A percentile compares a stretch with the other conserved stretches of the same genome.
Evolutionary conservation across 1,140 invertebrate genomes (phyloP).

Genomic region (Sitophilus oryzae): DNA sequence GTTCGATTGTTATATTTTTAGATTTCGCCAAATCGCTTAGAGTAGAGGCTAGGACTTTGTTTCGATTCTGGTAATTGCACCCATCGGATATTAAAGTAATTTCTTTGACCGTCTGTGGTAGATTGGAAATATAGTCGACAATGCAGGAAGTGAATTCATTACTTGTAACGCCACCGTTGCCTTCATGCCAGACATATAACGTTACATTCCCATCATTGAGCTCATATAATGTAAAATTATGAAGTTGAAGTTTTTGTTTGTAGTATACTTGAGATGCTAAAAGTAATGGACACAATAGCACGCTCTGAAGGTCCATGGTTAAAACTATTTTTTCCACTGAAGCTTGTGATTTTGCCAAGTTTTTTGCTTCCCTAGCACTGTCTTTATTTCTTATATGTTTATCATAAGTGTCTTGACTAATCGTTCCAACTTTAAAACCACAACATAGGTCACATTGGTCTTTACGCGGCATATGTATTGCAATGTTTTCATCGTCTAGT

Average conservation of each 20-base stretch:
- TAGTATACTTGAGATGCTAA: slow-evolving; percentile 30
- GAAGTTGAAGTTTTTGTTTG: slow-evolving; percentile 32
- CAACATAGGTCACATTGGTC: too few relatives aligned
- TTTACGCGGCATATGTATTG: background rate
- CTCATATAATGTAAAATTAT: slow-evolving; percentile 33
- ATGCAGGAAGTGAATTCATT: slow-evolving; percentile 32
- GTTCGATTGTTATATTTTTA: background rate
- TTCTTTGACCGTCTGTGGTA: slow-evolving; percentile 5
- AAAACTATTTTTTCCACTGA: too few relatives aligned
- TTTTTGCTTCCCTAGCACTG: background rate
- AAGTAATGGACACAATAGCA: slow-evolving; percentile 2
- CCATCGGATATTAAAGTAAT: slow-evolving; percentile 28
- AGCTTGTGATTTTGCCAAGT: background rate
- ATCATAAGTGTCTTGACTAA: background rate
- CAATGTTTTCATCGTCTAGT: background rate
- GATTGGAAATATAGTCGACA: slow-evolving; percentile 18
- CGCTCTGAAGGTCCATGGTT: slow-evolving; percentile 2
- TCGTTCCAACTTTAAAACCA: background rate
- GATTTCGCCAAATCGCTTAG: background rate
- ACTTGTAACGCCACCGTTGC: slow-evolving; percentile 31
- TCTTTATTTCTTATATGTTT: background rate
- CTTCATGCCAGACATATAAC: slow-evolving; percentile 39
- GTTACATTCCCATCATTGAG: slow-evolving; percentile 30
- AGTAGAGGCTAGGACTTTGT: slow-evolving; percentile 18
- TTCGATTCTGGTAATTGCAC: slow-evolving; percentile 28